Conservation (phyloP, 2,797 vertebrate species). For the Ctenopoma kingsleyae region DNA sequence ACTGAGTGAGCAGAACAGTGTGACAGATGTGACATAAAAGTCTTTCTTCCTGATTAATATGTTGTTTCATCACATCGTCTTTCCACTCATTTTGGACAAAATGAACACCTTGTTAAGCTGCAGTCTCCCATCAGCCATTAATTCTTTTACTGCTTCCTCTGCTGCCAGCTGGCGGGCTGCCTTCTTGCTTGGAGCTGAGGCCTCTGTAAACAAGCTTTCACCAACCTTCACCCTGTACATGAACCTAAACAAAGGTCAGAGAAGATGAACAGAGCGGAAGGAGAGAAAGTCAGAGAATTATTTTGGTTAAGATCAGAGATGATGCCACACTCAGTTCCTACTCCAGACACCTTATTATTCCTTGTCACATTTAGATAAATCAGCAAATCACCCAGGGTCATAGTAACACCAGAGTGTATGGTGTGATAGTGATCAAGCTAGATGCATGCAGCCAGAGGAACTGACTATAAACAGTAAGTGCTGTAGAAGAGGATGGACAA, state of each 20-base stretch:
- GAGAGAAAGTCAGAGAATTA: conserved; percentile 3
- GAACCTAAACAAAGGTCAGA: conserved; percentile 84
- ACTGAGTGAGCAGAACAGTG: neutral
- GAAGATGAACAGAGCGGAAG: conserved; percentile 10
- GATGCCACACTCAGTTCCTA: neutral
- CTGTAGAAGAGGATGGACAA: conserved; percentile 22
- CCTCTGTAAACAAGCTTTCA: conserved; percentile 88
- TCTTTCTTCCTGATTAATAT: conserved; percentile 2
- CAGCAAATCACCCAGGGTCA: neutral
- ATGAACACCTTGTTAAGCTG: conserved; percentile 85
- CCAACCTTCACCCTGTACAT: conserved; percentile 94
- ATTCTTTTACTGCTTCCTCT: conserved; percentile 92
- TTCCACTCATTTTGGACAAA: neutral
- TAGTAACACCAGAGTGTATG: neutral
- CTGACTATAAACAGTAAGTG: conserved; percentile 7
- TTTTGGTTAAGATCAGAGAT: conserved; percentile 8
- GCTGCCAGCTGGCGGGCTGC: conserved; percentile 95
- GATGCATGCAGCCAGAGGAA: conserved; percentile 5
- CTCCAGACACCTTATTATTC: neutral
- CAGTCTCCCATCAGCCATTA: conserved; percentile 87
- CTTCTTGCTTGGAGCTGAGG: conserved; percentile 95
- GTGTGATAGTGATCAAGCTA: neutral
- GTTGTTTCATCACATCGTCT: neutral
- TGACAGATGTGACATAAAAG: conserved; percentile 20
- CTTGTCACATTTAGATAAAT: conserved; percentile 13